Percentiles rank a stretch among this genome's conserved stretches.
Evolutionary conservation across 2,113 vertebrate genomes (phyloP).

Genomic region (Coregonus clupeaformis): DNA sequence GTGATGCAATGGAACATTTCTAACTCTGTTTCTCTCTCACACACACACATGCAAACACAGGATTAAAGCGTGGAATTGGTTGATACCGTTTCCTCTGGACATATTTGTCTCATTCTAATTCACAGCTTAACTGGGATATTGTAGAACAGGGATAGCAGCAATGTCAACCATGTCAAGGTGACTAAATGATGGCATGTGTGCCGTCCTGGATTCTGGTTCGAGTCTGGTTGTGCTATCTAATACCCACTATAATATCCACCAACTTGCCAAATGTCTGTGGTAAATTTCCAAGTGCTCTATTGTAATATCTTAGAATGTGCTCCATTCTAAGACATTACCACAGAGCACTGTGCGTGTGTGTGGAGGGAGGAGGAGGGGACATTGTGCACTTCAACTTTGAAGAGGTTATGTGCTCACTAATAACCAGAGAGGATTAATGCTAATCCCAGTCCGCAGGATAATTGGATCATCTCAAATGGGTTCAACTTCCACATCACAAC

Average conservation of each 20-base stretch:
- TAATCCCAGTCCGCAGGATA: conserved; percentile 67
- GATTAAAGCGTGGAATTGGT: conserved; percentile 20
- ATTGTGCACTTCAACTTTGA: conserved; percentile 37
- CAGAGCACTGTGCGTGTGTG: neutral
- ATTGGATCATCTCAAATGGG: conserved; percentile 66
- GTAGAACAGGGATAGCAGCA: conserved; percentile 20
- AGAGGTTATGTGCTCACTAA: conserved; percentile 53
- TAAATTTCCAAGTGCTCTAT: neutral
- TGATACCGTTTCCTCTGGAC: conserved; percentile 27
- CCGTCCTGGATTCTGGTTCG: neutral
- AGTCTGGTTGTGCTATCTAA: neutral
- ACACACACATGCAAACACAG: neutral
- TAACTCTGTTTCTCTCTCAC: too few relatives aligned
- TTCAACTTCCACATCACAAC: conserved; percentile 46
- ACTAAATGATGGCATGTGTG: neutral
- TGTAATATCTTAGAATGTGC: neutral
- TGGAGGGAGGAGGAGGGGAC: conserved; percentile 1
- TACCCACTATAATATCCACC: neutral
- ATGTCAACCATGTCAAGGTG: neutral
- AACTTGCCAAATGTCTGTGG: neutral
- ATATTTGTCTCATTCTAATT: conserved; percentile 43
- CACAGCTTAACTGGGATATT: conserved; percentile 22
- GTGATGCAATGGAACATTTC: neutral
- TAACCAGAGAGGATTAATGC: conserved; percentile 67
- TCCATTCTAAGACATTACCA: neutral